A percentile compares a stretch with the other conserved stretches of the same genome.
These are phyloP conservation scores for Tanypteryx hageni DNA, from an alignment of 2,888 invertebrate genomes.

Conservation along the genomic window DNA sequence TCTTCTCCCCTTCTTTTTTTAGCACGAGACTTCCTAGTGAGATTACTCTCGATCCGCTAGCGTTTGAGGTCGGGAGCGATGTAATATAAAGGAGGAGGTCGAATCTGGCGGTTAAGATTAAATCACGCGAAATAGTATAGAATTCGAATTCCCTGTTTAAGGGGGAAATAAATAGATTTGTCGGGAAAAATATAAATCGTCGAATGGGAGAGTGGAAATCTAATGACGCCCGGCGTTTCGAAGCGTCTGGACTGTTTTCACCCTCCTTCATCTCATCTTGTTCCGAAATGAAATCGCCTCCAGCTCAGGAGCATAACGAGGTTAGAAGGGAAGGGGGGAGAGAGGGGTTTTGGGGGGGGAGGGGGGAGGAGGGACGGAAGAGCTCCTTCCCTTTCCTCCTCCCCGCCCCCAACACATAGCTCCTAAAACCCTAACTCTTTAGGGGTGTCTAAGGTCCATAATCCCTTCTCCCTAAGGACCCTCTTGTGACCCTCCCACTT, in stretches of 20 bases:
- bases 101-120: not conserved
- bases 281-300: slow-evolving; percentile 61
- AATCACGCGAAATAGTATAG: slow-evolving; percentile 49
- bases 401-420: not conserved
- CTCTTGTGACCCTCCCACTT: slow-evolving; percentile 10
- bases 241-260: slow-evolving; percentile 37
- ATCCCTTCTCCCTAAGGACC: slow-evolving; percentile 43
- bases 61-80: not conserved
- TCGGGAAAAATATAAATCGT: not conserved
- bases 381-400: not conserved
- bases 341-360: not conserved
- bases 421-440: slow-evolving; percentile 52
- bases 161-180: not conserved
- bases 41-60: not conserved
- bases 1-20: not conserved
- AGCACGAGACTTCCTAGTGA: not conserved
- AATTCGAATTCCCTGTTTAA: not conserved
- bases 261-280: slow-evolving; percentile 31
- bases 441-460: slow-evolving; percentile 58
- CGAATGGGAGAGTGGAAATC: slow-evolving; percentile 55
- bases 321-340: slow-evolving; percentile 34
- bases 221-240: slow-evolving; percentile 34
- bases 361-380: not conserved
- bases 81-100: not conserved
- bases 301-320: slow-evolving; percentile 52